A percentile compares a stretch with the other conserved stretches of the same genome.
Conservation (phyloP, 2,888 invertebrate genomes). For the Callinectes sapidus region DNA sequence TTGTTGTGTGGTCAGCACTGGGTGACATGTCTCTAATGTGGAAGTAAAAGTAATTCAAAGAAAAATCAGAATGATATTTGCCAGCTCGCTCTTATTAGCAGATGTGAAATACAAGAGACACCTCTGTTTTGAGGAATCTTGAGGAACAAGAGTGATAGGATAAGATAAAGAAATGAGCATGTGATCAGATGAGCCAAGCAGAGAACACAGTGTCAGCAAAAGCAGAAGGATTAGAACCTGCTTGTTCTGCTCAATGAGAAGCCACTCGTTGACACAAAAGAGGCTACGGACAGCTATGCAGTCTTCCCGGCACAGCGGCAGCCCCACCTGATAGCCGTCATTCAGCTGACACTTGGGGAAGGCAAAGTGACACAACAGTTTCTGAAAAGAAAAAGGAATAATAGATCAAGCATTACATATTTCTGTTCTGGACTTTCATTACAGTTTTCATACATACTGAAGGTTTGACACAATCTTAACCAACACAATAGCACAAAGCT, state of each 20-base stretch:
- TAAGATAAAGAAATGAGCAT: neutral
- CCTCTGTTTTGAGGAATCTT: neutral
- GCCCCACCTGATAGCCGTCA: constrained; percentile 81
- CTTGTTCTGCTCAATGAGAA: constrained; percentile 90
- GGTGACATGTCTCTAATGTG: no score
- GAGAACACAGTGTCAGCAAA: neutral
- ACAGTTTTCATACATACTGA: neutral
- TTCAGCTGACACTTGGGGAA: constrained; percentile 90
- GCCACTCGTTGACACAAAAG: constrained; percentile 96
- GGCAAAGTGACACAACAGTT: constrained; percentile 92
- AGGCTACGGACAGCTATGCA: constrained; percentile 92
- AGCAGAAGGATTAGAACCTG: constrained; percentile 74
- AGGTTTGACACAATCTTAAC: no score
- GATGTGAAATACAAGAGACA: no score
- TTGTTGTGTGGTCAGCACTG: no score
- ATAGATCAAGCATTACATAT: neutral
- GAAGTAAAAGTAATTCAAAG: no score
- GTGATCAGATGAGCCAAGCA: neutral
- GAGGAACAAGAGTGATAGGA: neutral
- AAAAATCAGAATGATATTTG: no score
- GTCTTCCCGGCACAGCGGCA: constrained; percentile 94
- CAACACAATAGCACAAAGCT: constrained; percentile 34
- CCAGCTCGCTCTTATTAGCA: no score
- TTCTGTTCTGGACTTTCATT: neutral
- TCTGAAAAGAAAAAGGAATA: constrained; percentile 75